Base-by-base conservation (phyloP, 2,797 vertebrate species). In the Alosa sapidissima region DNA sequence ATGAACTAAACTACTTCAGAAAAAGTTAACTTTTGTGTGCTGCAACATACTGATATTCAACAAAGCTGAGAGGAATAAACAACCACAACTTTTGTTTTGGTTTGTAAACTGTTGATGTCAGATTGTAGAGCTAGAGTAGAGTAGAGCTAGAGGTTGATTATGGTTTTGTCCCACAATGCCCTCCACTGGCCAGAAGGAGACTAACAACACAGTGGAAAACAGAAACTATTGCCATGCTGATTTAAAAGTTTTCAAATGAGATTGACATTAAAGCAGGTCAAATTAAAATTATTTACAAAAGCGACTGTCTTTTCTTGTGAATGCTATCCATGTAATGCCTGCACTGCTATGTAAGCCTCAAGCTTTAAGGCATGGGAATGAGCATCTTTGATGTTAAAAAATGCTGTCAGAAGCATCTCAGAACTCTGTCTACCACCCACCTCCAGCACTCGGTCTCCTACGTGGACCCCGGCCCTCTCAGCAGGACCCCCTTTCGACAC, bases 361-460 rank as follows among this genome's bases (percentile, higher is more conserved):
- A 5, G n/a, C 60, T 0, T 41, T 3, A 21, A 78, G 45, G 5
- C 14, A 51, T 75, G 14, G 36, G n/a, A 84, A 41, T 62, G 21
- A 65, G n/a, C 8, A 24, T 41, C 68, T 21, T 78, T 19, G 68
- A 4, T 75, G 4, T 14, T 5, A 19, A 41, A 41, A 13, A 11
- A 41, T 41, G 41, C 47, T 36, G 68, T 41, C 14, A 45, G 33
- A 11, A 33, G 14, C 16, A 75, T 75, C 68, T 41, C 68, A 41
- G 68, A 41, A 19, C 72, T 16, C 1, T 19, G 41, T n/a, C 16
- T 19, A 2, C 54, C 16, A 78, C 72, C 52, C 92, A 97, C 95
- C 95, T 97, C 96, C 85, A 96, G 65, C 55, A 91, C 85, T 91
- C 92, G 91, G 85, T 96, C 95, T 90, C 93, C 94, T 87, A 94